Base-by-base conservation (phyloP, 2,113 vertebrate species). In the Morone chrysops region DNA sequence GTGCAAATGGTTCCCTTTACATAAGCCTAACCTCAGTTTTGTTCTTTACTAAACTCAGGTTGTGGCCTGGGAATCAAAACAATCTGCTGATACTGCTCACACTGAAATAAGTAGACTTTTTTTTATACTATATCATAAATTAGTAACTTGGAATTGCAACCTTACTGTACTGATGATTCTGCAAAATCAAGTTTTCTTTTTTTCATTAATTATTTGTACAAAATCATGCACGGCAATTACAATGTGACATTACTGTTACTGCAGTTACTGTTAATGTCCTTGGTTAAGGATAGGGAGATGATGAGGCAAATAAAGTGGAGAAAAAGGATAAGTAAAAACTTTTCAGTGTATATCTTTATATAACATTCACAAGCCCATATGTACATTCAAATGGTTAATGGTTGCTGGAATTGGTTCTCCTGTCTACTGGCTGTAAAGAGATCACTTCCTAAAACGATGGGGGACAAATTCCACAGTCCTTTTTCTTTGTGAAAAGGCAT, bases 401-500 rank as follows among this genome's bases (percentile, higher is more conserved):
- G 6, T 40, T 12, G 56, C 47, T 75, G 8, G 25, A 9, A 51
- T 17, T 62, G 57, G 22, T 75, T 36, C 10, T 54, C 10, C 69
- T 45, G 47, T 43, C 67, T 63, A 11, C 8, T 8, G 16, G 77
- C 47, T 79, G 22, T 10, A 45, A 41, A 25, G 17, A 20, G 22
- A 45, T 43, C 74, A 8, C 8, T 54, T 76, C 40, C 40, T 45
- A 54, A 70, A 63, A 17, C 0, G 5, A 22, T 79, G 4, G 40
- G 59, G 43, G 16, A 76, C 22, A 48, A 20, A n/a, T 47, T 82
- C 56, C 41, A 77, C 20, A 67, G 36, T 50, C 9, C 51, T 17
- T 66, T 38, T 72, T 45, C 38, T 54, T 31, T 79, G 67, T 53
- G 45, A 78, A 70, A 54, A 71, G 50, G 11, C 9, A 57, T 57